Evolutionary conservation across 1,140 invertebrate genomes (phyloP).

Genomic region (Aplysia californica): DNA sequence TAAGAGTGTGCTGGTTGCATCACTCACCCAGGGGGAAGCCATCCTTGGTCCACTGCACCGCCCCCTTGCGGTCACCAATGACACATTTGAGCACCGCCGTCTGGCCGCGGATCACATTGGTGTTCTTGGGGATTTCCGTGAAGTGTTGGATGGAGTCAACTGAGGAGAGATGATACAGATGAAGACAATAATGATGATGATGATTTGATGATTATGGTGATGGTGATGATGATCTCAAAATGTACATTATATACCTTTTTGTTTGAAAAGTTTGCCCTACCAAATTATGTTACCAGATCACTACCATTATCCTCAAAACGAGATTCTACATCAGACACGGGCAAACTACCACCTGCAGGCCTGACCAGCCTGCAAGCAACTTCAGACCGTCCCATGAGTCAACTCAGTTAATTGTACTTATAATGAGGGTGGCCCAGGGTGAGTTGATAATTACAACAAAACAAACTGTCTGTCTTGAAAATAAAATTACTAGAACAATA

Average conservation of each 20-base stretch:
- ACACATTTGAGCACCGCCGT: conserved; percentile 84
- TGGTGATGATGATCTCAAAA: neutral
- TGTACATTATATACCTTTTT: neutral
- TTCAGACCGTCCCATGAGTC: too few relatives aligned
- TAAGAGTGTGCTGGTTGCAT: too few relatives aligned
- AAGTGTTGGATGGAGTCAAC: conserved; percentile 37
- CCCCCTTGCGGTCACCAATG: conserved; percentile 84
- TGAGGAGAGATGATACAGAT: neutral
- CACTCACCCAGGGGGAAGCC: conserved; percentile 81
- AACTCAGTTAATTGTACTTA: too few relatives aligned
- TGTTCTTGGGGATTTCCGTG: conserved; percentile 37
- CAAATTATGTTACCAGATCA: neutral
- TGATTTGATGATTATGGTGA: too few relatives aligned
- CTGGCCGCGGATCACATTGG: conserved; percentile 41
- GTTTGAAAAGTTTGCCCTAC: too few relatives aligned
- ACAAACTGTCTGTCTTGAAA: too few relatives aligned
- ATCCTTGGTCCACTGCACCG: conserved; percentile 95
- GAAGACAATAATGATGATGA: too few relatives aligned
- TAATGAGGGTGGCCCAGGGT: too few relatives aligned
- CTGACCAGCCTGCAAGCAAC: too few relatives aligned
- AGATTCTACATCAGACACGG: neutral
- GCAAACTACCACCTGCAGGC: neutral
- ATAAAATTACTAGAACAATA: too few relatives aligned
- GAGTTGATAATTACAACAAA: too few relatives aligned
- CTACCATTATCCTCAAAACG: neutral